Percentiles rank a stretch among this genome's conserved stretches.
phyloP scores from a whole-genome alignment of 2,113 vertebrate species.

The Heloderma charlesbogerti region DNA sequence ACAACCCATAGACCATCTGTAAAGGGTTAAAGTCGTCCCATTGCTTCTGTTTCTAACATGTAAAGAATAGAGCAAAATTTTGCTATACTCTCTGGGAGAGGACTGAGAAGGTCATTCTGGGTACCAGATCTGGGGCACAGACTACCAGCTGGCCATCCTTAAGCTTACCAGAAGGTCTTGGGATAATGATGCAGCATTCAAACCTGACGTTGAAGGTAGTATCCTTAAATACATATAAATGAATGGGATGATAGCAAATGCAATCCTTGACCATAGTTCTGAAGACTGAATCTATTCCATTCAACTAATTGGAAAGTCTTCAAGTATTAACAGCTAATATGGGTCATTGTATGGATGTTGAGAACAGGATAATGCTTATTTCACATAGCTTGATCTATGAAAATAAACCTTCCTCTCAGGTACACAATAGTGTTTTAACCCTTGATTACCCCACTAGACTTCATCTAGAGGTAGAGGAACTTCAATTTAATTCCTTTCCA shows the following conservation, averaged over 20 bases:
- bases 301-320: constrained; percentile 46
- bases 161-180: background rate
- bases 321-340: constrained; percentile 47
- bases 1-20: no score
- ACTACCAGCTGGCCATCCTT: background rate
- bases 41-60: no score
- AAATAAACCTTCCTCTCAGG: constrained; percentile 41
- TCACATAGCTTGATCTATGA: constrained; percentile 24
- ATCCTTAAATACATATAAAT: constrained; percentile 13
- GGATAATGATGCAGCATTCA: background rate
- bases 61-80: background rate
- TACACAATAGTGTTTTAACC: constrained; percentile 45
- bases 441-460: constrained; percentile 30
- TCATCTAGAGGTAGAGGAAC: constrained; percentile 47
- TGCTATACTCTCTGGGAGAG: background rate
- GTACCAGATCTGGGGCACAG: background rate
- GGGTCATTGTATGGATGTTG: constrained; percentile 8
- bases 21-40: no score
- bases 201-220: background rate
- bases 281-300: constrained; percentile 51
- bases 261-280: constrained; percentile 62
- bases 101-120: background rate
- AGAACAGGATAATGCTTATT: constrained; percentile 24
- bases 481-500: constrained; percentile 58
- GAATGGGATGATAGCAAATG: constrained; percentile 20